Evolutionary conservation across 2,113 vertebrate genomes (phyloP).

Genomic region (Arvicanthis niloticus): DNA sequence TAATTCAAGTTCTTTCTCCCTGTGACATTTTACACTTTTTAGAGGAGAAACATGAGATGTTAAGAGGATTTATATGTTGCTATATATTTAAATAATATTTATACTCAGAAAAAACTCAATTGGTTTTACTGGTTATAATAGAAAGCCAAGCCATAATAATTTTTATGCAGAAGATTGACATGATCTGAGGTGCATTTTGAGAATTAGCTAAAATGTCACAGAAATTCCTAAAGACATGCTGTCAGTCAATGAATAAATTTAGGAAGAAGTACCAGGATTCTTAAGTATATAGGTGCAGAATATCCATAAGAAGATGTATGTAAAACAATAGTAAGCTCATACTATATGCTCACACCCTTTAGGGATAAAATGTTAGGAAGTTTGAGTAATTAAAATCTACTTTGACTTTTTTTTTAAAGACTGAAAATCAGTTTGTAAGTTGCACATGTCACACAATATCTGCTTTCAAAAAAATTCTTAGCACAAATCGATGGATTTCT

Average conservation of each 20-base stretch:
- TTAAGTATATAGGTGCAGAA: not conserved
- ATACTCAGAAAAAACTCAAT: not conserved
- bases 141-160: not conserved
- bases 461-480: constrained; percentile 72
- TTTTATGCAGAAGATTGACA: not conserved
- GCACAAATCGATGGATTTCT: not conserved
- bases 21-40: not conserved
- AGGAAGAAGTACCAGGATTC: too few relatives aligned
- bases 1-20: not conserved
- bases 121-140: not conserved
- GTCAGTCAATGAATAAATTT: not conserved
- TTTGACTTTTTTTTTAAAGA: constrained; percentile 69
- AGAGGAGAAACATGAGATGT: not conserved
- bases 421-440: constrained; percentile 80
- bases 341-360: not conserved
- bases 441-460: constrained; percentile 75
- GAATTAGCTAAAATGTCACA: not conserved
- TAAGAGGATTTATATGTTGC: not conserved
- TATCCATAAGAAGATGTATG: not conserved
- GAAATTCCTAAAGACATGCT: not conserved
- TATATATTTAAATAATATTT: constrained; percentile 42
- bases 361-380: constrained; percentile 12
- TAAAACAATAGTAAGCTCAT: not conserved
- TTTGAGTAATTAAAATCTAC: constrained; percentile 5
- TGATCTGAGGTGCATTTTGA: not conserved